Evolutionary conservation across 37 sponge, comb jelly and placozoan species (phyloP).

Genomic region (Crambe crambe): DNA sequence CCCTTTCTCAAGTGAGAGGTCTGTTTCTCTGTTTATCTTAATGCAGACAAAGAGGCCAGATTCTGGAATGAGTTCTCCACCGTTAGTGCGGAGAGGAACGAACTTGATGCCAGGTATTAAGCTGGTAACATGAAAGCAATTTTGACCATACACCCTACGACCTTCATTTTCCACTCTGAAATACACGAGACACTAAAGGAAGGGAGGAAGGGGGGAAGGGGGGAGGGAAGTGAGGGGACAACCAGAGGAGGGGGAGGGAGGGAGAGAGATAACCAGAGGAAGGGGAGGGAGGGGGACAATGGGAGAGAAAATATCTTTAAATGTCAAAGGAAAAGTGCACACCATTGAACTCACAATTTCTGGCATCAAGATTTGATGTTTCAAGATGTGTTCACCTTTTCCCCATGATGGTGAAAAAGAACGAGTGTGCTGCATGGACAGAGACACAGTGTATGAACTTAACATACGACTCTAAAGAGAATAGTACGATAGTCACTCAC

Average conservation of each 20-base stretch:
- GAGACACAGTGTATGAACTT: too few relatives aligned
- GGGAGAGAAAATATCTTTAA: too few relatives aligned
- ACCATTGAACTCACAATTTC: slow-evolving; percentile 36
- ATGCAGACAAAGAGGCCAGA: slow-evolving; percentile 68
- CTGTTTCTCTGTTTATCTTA: slow-evolving; percentile 1
- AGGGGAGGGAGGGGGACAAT: too few relatives aligned
- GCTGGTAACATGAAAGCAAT: slow-evolving; percentile 62
- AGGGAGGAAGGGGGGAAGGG: not conserved
- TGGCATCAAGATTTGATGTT: slow-evolving; percentile 53
- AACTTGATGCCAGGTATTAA: slow-evolving; percentile 62
- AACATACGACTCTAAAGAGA: not conserved
- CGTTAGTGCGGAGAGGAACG: slow-evolving; percentile 57
- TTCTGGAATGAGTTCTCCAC: slow-evolving; percentile 61
- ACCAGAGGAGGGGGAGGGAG: too few relatives aligned
- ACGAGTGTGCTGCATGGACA: not conserved
- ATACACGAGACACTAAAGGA: slow-evolving; percentile 59
- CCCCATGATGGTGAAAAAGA: slow-evolving; percentile 47
- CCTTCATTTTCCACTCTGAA: slow-evolving; percentile 48
- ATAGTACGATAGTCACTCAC: slow-evolving; percentile 29
- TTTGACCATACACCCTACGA: slow-evolving; percentile 56
- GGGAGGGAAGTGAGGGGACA: too few relatives aligned
- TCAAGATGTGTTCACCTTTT: slow-evolving; percentile 5
- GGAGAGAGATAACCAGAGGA: not conserved
- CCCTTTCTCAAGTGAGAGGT: too few relatives aligned
- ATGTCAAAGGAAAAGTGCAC: too few relatives aligned